Evolutionary conservation across 2,113 vertebrate species (phyloP).

Genomic region (Myrmophylax atrothorax): DNA sequence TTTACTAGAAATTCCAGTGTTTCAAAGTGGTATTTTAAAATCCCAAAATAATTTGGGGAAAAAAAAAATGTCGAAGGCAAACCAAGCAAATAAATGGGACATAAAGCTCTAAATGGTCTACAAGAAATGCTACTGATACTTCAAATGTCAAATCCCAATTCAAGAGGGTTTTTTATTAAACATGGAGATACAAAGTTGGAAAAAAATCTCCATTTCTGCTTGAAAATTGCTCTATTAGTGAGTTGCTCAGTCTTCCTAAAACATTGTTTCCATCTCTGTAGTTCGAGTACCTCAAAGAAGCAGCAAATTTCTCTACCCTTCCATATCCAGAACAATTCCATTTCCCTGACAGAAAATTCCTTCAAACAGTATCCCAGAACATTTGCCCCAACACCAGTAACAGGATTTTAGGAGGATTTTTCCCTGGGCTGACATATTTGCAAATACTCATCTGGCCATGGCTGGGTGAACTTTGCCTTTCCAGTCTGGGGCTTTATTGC

Average conservation of each 20-base stretch:
- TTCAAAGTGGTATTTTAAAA: background rate
- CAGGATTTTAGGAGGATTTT: background rate
- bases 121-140: no score
- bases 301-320: background rate
- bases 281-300: background rate
- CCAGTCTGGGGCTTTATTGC: constrained; percentile 51
- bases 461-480: background rate
- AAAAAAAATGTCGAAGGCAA: background rate
- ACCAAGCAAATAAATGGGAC: background rate
- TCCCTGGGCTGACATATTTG: background rate
- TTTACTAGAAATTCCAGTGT: background rate
- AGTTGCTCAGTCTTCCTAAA: background rate
- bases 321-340: background rate
- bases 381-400: background rate
- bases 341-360: background rate
- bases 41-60: background rate
- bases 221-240: background rate
- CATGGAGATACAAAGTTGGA: background rate
- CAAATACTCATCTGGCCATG: background rate
- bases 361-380: background rate
- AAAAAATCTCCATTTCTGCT: background rate
- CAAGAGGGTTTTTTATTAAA: background rate
- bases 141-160: background rate
- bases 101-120: background rate
- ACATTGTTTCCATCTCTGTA: background rate